Percentiles rank a stretch among this genome's conserved stretches.
Evolutionary conservation across 2,888 invertebrate genomes (phyloP).

Genomic region (Tipula confusa): DNA sequence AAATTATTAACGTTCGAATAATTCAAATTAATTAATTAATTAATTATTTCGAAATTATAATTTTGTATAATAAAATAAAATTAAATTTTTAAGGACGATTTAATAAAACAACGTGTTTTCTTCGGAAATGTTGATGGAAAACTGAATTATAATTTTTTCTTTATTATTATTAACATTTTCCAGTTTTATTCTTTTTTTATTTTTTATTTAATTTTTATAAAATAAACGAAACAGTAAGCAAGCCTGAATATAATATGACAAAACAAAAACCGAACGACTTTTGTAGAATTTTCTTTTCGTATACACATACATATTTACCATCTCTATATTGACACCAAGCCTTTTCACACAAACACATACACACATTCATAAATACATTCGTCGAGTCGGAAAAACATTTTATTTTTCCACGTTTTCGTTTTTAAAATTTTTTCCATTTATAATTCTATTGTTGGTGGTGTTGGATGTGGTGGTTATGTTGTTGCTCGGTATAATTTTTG

Average conservation of each 20-base stretch:
- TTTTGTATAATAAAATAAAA: neutral
- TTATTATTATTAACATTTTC: too few relatives aligned
- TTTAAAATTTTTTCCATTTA: neutral
- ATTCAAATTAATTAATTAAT: neutral
- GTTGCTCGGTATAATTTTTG: neutral
- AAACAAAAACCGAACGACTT: neutral
- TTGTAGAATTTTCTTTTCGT: neutral
- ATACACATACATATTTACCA: too few relatives aligned
- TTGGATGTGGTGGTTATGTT: neutral
- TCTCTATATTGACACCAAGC: neutral
- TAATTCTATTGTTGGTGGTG: neutral
- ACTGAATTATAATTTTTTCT: neutral
- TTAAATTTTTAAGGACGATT: neutral
- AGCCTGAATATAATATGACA: conserved; percentile 25
- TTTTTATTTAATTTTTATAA: neutral
- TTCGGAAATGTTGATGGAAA: neutral
- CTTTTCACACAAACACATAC: neutral
- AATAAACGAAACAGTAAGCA: neutral
- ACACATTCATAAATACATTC: neutral
- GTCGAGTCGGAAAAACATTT: neutral
- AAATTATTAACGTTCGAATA: neutral
- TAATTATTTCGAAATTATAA: too few relatives aligned
- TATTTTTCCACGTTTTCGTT: neutral
- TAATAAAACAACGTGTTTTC: neutral
- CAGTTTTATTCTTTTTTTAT: neutral